These are phyloP conservation scores for Melikaiella ostensackeni DNA, from an alignment of 2,888 invertebrate species.

Conservation along the genomic window DNA sequence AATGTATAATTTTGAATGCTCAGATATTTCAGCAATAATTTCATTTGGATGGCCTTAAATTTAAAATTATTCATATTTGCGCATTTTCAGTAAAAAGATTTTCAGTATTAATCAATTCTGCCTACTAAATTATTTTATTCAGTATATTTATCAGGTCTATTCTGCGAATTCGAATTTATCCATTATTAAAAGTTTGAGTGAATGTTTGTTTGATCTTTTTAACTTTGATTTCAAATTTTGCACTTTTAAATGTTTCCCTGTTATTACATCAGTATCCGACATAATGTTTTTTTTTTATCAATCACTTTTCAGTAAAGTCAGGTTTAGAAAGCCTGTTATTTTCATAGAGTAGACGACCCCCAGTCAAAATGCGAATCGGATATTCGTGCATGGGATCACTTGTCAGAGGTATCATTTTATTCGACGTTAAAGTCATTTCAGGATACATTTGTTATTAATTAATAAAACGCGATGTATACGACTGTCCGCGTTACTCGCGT, in stretches of 20 bases:
- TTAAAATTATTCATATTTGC: no score
- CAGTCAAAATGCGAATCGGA: slow-evolving; percentile 23
- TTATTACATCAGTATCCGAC: background rate
- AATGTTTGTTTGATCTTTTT: no score
- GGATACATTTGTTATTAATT: slow-evolving; percentile 73
- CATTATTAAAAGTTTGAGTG: no score
- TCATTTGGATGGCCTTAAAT: no score
- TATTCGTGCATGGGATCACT: slow-evolving; percentile 45
- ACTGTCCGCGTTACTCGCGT: slow-evolving; percentile 3
- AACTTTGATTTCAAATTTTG: background rate
- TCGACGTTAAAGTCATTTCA: slow-evolving; percentile 68
- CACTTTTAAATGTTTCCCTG: background rate
- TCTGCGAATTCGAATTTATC: no score
- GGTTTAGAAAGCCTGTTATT: background rate
- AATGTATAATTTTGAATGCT: no score
- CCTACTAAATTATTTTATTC: no score
- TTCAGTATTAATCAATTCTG: no score
- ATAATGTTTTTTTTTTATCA: background rate
- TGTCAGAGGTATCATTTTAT: slow-evolving; percentile 72
- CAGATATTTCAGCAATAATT: no score
- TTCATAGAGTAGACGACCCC: background rate
- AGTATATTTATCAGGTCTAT: no score
- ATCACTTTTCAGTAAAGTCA: background rate
- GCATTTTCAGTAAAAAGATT: no score
- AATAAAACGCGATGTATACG: slow-evolving; percentile 64